phyloP scores from a whole-genome alignment of 2,888 invertebrate genomes.

The Drosophila fungiperda region DNA sequence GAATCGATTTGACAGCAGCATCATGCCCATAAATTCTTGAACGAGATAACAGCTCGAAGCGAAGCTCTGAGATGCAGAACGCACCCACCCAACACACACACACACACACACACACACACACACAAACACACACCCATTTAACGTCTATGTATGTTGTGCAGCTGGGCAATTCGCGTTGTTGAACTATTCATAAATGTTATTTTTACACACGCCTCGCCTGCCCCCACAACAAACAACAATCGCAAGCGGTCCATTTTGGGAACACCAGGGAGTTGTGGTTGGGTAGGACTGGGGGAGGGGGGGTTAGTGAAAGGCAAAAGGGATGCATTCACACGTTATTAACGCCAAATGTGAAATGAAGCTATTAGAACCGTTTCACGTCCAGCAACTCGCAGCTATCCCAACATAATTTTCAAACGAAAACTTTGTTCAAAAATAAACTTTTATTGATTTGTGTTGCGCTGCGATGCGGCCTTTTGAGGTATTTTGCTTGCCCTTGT shows the following conservation, averaged over 20 bases:
- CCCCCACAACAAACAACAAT: background rate
- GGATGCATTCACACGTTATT: slow-evolving; percentile 70
- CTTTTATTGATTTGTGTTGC: slow-evolving; percentile 46
- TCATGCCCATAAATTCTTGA: slow-evolving; percentile 32
- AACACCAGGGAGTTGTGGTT: background rate
- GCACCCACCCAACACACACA: background rate
- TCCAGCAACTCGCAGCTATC: slow-evolving; percentile 7
- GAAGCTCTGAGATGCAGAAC: slow-evolving; percentile 16
- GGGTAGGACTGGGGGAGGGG: background rate
- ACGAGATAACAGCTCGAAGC: slow-evolving; percentile 20
- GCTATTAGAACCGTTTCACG: slow-evolving; percentile 20
- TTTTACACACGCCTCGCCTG: slow-evolving; percentile 32
- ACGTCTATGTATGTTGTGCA: slow-evolving; percentile 24
- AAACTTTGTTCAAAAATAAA: slow-evolving; percentile 61
- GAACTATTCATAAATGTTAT: slow-evolving; percentile 50
- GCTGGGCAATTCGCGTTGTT: slow-evolving; percentile 35
- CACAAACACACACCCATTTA: background rate
- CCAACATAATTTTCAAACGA: slow-evolving; percentile 42
- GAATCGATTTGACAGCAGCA: slow-evolving; percentile 48
- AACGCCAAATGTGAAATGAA: slow-evolving; percentile 40
- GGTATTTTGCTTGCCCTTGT: slow-evolving; percentile 69
- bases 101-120: background rate
- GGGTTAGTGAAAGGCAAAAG: slow-evolving; percentile 31
- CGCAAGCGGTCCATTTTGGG: background rate
- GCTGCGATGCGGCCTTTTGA: slow-evolving; percentile 61